Base-by-base conservation (phyloP, 92 coral and sea anemone species). In the Parazoanthus darwini region DNA sequence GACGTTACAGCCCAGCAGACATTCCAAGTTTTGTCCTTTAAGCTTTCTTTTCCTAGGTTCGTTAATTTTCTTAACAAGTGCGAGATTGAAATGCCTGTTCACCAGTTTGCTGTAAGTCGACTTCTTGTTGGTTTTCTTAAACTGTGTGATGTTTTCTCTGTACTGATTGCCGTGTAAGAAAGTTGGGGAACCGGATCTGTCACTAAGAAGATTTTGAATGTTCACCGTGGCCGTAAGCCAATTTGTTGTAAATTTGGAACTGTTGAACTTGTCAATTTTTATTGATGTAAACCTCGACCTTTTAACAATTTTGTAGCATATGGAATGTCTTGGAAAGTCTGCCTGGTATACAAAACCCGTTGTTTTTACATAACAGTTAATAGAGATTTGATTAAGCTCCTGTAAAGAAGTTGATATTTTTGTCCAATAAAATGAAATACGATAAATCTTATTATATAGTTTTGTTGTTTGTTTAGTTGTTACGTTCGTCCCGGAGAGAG, bases 381-480 rank as follows among this genome's bases (percentile, higher is more conserved):
- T 13, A 33, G 13, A 16, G 51, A 75, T 38, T 75, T 75, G 79
- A 16, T 14, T 70, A 15, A 73, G 66, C 63, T 83, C 59, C 26
- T 83, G 86, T 83, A 83, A 68, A 67, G 78, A 83, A 83, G 77
- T 70, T 71, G 43, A 44, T 84, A 84, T 84, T 84, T 84, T 84
- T 84, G 43, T 73, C 79, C 78, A 84, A 84, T 84, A 84, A 84
- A 84, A 70, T n/a, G 39, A 46, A 83, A 70, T 84, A 71, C 43
- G 26, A 44, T 70, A 84, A 71, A 37, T 29, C n/a, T 11, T 48
- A 11, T 25, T 25, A 6, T 67, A 38, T 4, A 5, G 33, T 7
- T 35, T 63, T 56, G 11, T 77, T 43, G 35, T 43, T 43, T 42
- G 44, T 16, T 16, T 73, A 13, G 8, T 11, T 18, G 51, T 37